Conservation (phyloP, 2,888 invertebrate genomes). For the Cancer borealis region DNA sequence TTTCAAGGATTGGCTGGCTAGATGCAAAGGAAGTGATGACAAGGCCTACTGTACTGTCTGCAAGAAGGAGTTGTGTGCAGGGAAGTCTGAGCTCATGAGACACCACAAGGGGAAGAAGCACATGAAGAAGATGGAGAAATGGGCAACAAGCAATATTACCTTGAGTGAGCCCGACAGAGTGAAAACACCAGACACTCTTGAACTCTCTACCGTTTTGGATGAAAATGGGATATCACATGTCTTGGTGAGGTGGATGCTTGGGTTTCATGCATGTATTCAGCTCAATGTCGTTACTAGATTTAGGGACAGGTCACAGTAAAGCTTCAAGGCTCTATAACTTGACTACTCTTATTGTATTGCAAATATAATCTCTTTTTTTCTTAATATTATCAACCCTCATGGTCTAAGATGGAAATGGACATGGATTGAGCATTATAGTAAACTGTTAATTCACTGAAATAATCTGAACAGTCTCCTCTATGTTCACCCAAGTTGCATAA, state of each 20-base stretch:
- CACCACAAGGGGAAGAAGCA: constrained; percentile 68
- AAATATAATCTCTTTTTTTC: too few relatives aligned
- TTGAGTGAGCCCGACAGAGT: not conserved
- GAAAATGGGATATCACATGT: constrained; percentile 60
- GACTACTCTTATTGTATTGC: too few relatives aligned
- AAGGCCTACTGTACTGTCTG: constrained; percentile 68
- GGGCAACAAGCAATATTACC: not conserved
- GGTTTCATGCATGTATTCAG: not conserved
- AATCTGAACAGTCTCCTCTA: too few relatives aligned
- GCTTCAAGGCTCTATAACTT: too few relatives aligned
- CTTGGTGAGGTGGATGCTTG: constrained; percentile 42
- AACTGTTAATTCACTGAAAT: too few relatives aligned
- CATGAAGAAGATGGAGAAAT: constrained; percentile 35
- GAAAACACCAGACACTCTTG: constrained; percentile 26
- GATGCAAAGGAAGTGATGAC: constrained; percentile 50
- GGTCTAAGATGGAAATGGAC: too few relatives aligned
- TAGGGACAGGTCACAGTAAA: too few relatives aligned
- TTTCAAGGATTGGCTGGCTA: constrained; percentile 69
- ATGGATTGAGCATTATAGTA: too few relatives aligned
- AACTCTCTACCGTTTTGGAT: constrained; percentile 59
- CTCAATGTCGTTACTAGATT: too few relatives aligned
- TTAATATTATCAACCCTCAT: too few relatives aligned
- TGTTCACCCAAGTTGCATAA: too few relatives aligned
- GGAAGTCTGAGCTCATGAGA: constrained; percentile 72
- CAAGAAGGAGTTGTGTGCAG: constrained; percentile 71